phyloP scores from a whole-genome alignment of 2,797 vertebrate species.

The Carapus acus region DNA sequence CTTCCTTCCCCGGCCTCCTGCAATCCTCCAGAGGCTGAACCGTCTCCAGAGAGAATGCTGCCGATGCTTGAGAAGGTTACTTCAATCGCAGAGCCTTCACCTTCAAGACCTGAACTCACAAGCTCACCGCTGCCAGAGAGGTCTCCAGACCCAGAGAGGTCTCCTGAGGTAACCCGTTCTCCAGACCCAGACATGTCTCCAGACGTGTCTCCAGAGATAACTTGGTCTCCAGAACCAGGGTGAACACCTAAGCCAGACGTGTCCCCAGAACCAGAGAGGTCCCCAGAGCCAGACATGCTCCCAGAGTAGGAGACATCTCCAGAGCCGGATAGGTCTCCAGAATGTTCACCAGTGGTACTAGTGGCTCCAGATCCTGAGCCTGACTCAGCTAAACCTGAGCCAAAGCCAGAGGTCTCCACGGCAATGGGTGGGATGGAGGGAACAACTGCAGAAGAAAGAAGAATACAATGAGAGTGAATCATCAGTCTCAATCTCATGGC shows the following conservation, averaged over 20 bases:
- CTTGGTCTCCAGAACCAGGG: constrained; percentile 4
- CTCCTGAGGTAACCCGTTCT: not conserved
- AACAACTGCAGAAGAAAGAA: constrained; percentile 56
- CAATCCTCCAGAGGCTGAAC: constrained; percentile 52
- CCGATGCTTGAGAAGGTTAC: constrained; percentile 54
- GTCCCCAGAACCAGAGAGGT: not conserved
- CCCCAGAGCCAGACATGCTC: constrained; percentile 18
- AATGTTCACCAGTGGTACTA: constrained; percentile 20
- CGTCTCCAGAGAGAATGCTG: constrained; percentile 41
- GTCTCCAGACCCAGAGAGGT: constrained; percentile 1
- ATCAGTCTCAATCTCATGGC: too few species aligned
- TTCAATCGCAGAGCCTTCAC: constrained; percentile 47
- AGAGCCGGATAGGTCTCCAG: constrained; percentile 10
- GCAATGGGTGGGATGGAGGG: constrained; percentile 64
- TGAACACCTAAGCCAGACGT: not conserved
- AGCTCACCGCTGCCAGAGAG: constrained; percentile 24
- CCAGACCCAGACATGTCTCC: constrained; percentile 11
- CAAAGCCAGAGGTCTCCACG: constrained; percentile 54
- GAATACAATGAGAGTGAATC: constrained; percentile 6
- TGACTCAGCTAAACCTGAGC: constrained; percentile 52
- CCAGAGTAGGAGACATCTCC: constrained; percentile 14
- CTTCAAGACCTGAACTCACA: constrained; percentile 62
- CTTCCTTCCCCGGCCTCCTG: constrained; percentile 66
- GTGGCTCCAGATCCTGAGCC: constrained; percentile 32
- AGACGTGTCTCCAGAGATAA: constrained; percentile 6